These are phyloP conservation scores for Arion vulgaris DNA, from an alignment of 1,140 invertebrate genomes.

Conservation along the genomic window DNA sequence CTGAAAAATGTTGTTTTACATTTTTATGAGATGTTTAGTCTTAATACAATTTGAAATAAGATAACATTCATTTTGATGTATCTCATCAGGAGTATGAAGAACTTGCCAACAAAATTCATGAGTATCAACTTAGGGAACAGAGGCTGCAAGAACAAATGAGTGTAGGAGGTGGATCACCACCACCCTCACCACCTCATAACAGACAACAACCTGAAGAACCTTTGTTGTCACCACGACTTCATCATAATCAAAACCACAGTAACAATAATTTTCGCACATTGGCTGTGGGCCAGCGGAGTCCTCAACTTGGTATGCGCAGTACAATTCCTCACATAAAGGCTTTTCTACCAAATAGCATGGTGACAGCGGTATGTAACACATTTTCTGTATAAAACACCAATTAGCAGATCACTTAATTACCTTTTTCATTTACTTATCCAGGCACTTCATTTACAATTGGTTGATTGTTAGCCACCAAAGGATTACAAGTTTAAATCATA, in stretches of 20 bases:
- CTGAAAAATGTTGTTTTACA: too few relatives aligned
- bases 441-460: too few relatives aligned
- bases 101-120: slow-evolving; percentile 90
- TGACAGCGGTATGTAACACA: slow-evolving; percentile 83
- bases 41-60: too few relatives aligned
- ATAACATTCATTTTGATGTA: background rate
- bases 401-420: too few relatives aligned
- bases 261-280: slow-evolving; percentile 31
- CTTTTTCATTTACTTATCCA: too few relatives aligned
- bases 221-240: slow-evolving; percentile 40
- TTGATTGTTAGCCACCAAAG: too few relatives aligned
- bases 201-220: slow-evolving; percentile 37
- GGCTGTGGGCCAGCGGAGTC: slow-evolving; percentile 40
- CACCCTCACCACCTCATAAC: slow-evolving; percentile 42
- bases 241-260: slow-evolving; percentile 43
- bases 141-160: slow-evolving; percentile 81
- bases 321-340: slow-evolving; percentile 86
- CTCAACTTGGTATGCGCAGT: slow-evolving; percentile 71
- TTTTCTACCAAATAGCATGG: slow-evolving; percentile 93
- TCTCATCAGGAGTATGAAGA: slow-evolving; percentile 72
- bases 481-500: too few relatives aligned
- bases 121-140: slow-evolving; percentile 88
- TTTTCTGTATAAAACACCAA: background rate
- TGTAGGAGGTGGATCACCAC: slow-evolving; percentile 48
- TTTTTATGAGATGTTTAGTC: too few relatives aligned